phyloP scores from a whole-genome alignment of 1,140 invertebrate genomes.

The Campoletis sonorensis region DNA sequence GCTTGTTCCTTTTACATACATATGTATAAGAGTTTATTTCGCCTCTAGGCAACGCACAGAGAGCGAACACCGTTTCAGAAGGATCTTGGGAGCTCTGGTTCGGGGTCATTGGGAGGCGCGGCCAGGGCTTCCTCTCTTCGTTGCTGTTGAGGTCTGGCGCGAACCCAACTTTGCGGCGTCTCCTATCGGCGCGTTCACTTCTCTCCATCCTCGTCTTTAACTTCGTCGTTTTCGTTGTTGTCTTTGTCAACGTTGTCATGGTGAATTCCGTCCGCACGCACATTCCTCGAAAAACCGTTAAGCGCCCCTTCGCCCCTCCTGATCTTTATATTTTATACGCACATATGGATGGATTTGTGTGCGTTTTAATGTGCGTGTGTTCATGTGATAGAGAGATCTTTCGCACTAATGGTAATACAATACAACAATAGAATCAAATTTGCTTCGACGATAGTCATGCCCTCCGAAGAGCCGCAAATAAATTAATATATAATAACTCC shows the following conservation, averaged over 20 bases:
- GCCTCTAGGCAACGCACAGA: conserved; percentile 7
- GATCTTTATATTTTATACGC: neutral
- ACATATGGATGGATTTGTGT: neutral
- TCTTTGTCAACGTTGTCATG: conserved; percentile 1
- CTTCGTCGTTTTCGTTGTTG: neutral
- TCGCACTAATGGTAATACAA: neutral
- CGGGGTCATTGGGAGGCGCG: conserved; percentile 73
- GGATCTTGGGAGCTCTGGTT: conserved; percentile 61
- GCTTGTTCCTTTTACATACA: neutral
- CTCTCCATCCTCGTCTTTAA: conserved; percentile 23
- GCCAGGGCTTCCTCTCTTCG: conserved; percentile 60
- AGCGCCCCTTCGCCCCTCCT: conserved; percentile 61
- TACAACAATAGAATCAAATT: neutral
- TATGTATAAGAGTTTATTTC: neutral
- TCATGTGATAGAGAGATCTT: conserved; percentile 26
- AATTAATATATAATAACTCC: neutral
- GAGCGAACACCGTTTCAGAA: conserved; percentile 47
- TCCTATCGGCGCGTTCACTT: conserved; percentile 9
- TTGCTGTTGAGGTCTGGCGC: conserved; percentile 68
- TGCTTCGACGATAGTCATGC: neutral
- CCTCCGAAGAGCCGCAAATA: neutral
- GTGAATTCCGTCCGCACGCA: conserved; percentile 66
- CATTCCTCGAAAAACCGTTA: conserved; percentile 70
- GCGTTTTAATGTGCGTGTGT: neutral
- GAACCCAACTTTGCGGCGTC: conserved; percentile 69